Base-by-base conservation (phyloP, 2,888 invertebrate genomes). In the Augiades crinisus region DNA sequence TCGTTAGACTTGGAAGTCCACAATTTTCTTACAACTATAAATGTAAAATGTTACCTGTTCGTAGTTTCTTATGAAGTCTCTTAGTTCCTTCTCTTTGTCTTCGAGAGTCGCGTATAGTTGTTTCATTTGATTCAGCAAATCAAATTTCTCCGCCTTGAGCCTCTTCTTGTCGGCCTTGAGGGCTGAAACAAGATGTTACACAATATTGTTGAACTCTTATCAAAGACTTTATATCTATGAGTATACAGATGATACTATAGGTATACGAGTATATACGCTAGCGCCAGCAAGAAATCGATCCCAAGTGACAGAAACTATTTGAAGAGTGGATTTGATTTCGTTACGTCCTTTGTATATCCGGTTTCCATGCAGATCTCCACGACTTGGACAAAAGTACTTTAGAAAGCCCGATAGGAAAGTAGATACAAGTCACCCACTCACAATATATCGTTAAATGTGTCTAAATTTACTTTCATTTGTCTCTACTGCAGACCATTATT, bases 1-100 rank as follows among this genome's bases (percentile, higher is more conserved):
- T n/a, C n/a, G n/a, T n/a, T n/a, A n/a, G n/a, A n/a, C n/a, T n/a
- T n/a, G n/a, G n/a, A n/a, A n/a, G n/a, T n/a, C n/a, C n/a, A n/a
- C n/a, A n/a, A 27, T 27, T 10, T 27, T 10, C 10, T 27, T 27
- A n/a, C n/a, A n/a, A 10, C 8, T 8, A 10, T 10, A 10, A 27
- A 27, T n/a, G n/a, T n/a, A n/a, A n/a, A n/a, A n/a, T n/a, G n/a
- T n/a, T 53, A 95, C 95, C 92, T 95, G 97, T 83, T 98, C 98
- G 82, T 96, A 98, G 86, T 96, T 97, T 64, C 97, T 92, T 72
- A 98, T 98, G 75, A 98, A 98, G 83, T 98, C 98, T 54, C 98
- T 91, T 54, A 98, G 90, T 79, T 98, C 98, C 68, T 95, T 95
- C 77, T 98, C 98, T 85, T 98, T 98, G 78, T 98, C 97, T 82